phyloP scores from a whole-genome alignment of 2,113 vertebrate species.

The Petroica traversi region DNA sequence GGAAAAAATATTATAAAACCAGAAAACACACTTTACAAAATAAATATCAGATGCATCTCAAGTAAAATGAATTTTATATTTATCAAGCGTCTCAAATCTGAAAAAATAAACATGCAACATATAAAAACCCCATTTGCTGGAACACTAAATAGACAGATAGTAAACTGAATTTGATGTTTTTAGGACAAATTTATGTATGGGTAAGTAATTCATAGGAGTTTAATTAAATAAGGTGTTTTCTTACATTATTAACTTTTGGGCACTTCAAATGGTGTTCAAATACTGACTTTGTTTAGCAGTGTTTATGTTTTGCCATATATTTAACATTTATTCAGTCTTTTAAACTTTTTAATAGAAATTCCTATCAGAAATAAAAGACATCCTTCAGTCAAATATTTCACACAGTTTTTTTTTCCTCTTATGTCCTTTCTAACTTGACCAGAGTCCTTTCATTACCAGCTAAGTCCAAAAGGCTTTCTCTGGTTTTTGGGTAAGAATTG shows the following conservation, averaged over 20 bases:
- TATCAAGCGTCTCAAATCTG: background rate
- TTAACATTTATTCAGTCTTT: background rate
- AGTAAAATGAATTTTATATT: background rate
- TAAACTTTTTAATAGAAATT: background rate
- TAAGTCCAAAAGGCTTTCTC: background rate
- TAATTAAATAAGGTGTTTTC: background rate
- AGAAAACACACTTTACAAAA: background rate
- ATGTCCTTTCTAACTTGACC: background rate
- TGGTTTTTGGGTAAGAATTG: background rate
- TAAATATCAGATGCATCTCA: background rate
- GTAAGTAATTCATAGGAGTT: background rate
- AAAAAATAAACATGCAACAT: background rate
- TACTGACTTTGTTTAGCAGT: background rate
- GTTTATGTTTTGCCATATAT: background rate
- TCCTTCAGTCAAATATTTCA: background rate
- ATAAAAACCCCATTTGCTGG: background rate
- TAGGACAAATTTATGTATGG: background rate
- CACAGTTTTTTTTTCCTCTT: background rate
- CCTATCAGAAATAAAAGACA: background rate
- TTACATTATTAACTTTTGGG: background rate
- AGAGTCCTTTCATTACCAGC: background rate
- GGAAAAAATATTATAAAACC: background rate
- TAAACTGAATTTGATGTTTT: background rate
- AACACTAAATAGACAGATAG: background rate
- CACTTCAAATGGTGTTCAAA: background rate